Base-by-base conservation (phyloP, 2,888 invertebrate genomes). In the Ectobius pallidus region DNA sequence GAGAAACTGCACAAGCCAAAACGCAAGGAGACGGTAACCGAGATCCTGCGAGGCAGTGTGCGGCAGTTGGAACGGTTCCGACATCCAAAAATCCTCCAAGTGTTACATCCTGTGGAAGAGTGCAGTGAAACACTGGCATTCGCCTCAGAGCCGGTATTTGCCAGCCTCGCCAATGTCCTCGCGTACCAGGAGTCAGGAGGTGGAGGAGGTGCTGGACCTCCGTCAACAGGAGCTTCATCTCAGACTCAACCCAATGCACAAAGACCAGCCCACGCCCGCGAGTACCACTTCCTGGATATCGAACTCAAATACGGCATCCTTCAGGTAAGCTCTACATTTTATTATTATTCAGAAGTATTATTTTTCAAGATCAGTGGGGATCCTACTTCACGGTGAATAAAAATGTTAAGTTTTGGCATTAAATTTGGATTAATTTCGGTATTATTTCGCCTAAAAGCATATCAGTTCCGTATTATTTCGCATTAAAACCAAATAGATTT, bases 1-100 rank as follows among this genome's bases (percentile, higher is more conserved):
- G 97, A 97, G 80, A 97, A 96, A 81, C 85, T 97, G 52, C 95
- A 94, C 85, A 97, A 95, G 80, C 96, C 96, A 3, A 93, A 95
- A 78, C 88, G 95, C 73, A 94, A 95, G 81, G 97, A 97, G 81
- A 91, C 91, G n/a, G 93, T 97, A 78, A 90, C 96, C 7, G 97
- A 97, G 80, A 89, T 95, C 72, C 85, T 97, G 70, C 87, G 95
- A 42, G 88, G 88, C 74, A 93, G 95, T 74, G 91, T 97, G 9
- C 86, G 89, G 70, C 91, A 92, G 78, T 86, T 97, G 81, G 93
- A 95, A 80, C 87, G 92, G 75, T 90, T 93, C 81, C 89, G 94
- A 16, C 95, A 97, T 84, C 95, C 96, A 3, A 94, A 94, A 84
- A 88, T 93, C 79, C 84, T 93, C 58, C 86, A 86, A 80, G 88